Evolutionary conservation across 2,888 invertebrate species (phyloP), one percentile per base, ranked within the genome.

Genomic region (Eilema caniola): DNA sequence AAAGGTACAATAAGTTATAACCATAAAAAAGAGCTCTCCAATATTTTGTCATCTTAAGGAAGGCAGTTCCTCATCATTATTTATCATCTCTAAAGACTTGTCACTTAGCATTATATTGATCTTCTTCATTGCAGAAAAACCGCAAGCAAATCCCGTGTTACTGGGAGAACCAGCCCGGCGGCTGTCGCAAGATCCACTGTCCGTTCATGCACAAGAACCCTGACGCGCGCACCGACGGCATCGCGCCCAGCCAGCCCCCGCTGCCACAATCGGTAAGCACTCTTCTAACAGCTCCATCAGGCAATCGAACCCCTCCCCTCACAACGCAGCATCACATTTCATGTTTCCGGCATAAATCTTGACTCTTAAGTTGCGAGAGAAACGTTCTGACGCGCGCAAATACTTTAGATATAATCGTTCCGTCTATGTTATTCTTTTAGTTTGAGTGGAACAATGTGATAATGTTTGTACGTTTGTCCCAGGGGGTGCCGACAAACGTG

Each of bases 101-200:
- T 28, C 28, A 28, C 28, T 28, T 28, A 24, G 10, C n/a, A 10
- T 61, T 31, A 5, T 4, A 59, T 10, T 57, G 24, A 24, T 57
- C 0, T 24, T 12, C 20, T 23, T 11, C 2, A 25, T 86, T 95
- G 10, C 91, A 98, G 97, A 97, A 97, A 96, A 97, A 98, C 90
- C 96, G 98, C 78, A 97, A 97, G 92, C 96, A 96, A 78, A 98
- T 98, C 86, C 97, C 97, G 1, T 98, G 98, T 91, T 98, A 97
- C 90, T 98, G 98, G 98, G 98, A 98, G 93, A 96, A 96, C 78
- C 98, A 98, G 91, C 98, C 98, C 0, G 96, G 97, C 14, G 98
- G 98, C 2, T 98, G 98, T 89, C 96, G 97, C 82, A 98, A 98
- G 92, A 97, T 97, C 70, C 97, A 98, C 89, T 98, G 98, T 92